Evolutionary conservation across 1,140 invertebrate genomes (phyloP).

Genomic region (Cherax destructor): DNA sequence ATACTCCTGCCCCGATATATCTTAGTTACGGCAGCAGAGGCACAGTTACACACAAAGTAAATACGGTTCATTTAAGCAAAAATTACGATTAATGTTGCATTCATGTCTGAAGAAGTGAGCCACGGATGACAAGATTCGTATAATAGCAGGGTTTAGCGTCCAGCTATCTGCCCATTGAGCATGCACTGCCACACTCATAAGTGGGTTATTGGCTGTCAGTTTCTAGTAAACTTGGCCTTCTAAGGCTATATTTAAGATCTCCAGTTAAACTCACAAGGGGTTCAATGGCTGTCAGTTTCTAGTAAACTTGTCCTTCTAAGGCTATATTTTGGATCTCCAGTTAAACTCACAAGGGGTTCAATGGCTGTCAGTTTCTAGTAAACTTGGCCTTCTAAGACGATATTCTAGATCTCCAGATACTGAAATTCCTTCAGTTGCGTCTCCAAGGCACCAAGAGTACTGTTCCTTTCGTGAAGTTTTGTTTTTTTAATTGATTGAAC

Average conservation of each 20-base stretch:
- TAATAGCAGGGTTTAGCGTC: slow-evolving; percentile 1
- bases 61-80: slow-evolving; percentile 7
- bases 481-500: neutral
- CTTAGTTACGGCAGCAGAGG: neutral
- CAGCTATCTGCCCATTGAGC: slow-evolving; percentile 24
- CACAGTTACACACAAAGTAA: neutral
- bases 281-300: too few species aligned
- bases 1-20: neutral
- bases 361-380: too few species aligned
- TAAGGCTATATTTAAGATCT: too few species aligned
- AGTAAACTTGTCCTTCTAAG: slow-evolving; percentile 6
- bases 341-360: neutral
- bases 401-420: neutral
- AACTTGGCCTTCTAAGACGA: slow-evolving; percentile 7
- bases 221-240: neutral
- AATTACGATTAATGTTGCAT: slow-evolving; percentile 12
- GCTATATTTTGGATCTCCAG: neutral
- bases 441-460: neutral
- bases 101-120: neutral
- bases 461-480: neutral
- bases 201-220: neutral
- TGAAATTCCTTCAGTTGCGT: slow-evolving; percentile 1
- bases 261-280: too few species aligned
- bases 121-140: slow-evolving; percentile 25
- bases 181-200: slow-evolving; percentile 10